Conservation (phyloP, 1,140 invertebrate species). For the Tetragnatha versicolor region DNA sequence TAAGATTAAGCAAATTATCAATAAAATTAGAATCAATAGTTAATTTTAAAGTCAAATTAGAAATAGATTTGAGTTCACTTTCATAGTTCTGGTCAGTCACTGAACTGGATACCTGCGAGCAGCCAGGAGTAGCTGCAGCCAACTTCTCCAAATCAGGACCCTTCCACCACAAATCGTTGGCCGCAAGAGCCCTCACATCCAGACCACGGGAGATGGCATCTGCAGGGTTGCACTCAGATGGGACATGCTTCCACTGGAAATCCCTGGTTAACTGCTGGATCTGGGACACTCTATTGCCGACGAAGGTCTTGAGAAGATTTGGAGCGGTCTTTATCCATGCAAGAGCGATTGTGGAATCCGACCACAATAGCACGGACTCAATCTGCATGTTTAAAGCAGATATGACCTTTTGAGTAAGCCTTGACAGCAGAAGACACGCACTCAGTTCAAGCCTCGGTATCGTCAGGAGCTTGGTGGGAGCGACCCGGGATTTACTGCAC, state of each 20-base stretch:
- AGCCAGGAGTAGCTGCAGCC: background rate
- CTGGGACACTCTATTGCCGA: background rate
- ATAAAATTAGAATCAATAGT: conserved; percentile 3
- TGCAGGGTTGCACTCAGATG: background rate
- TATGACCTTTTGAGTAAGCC: conserved; percentile 7
- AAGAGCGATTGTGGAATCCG: conserved; percentile 62
- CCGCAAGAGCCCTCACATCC: background rate
- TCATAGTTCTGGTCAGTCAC: background rate
- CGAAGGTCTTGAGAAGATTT: conserved; percentile 62
- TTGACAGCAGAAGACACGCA: conserved; percentile 25
- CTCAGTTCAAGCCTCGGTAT: conserved; percentile 32
- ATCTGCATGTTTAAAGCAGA: background rate
- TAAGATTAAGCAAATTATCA: background rate
- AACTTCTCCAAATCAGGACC: background rate
- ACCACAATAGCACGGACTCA: conserved; percentile 58
- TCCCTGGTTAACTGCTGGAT: background rate
- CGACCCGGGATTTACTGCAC: conserved; percentile 42
- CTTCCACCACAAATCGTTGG: background rate
- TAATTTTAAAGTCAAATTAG: background rate
- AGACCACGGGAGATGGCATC: background rate
- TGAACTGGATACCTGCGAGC: background rate
- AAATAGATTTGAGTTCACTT: background rate
- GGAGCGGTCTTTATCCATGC: conserved; percentile 59
- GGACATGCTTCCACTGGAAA: background rate
- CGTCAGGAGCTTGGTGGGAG: conserved; percentile 44